Percentiles rank a stretch among this genome's conserved stretches.
Evolutionary conservation across 92 coral and sea anemone genomes (phyloP).

Genomic region (Chrysogorgia sp.): DNA sequence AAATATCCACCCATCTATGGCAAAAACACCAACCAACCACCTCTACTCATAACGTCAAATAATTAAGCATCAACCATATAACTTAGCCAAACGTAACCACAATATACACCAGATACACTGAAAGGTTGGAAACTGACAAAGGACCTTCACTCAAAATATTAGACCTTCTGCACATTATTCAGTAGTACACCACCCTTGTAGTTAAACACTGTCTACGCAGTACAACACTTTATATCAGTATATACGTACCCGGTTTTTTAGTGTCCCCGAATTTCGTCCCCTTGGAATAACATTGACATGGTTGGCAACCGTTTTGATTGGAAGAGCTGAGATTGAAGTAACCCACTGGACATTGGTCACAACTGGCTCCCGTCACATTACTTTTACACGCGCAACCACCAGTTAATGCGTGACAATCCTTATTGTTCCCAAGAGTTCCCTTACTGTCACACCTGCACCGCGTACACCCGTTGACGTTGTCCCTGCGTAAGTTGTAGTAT

Average conservation of each 20-base stretch:
- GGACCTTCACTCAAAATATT: too few relatives aligned
- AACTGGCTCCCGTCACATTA: slow-evolving; percentile 72
- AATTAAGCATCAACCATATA: too few relatives aligned
- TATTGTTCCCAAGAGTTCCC: slow-evolving; percentile 74
- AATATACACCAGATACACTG: too few relatives aligned
- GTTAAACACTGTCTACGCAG: neutral
- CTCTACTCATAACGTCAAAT: too few relatives aligned
- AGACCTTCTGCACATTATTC: neutral
- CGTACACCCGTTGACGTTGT: slow-evolving; percentile 77
- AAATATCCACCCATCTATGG: too few relatives aligned
- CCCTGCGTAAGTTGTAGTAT: slow-evolving; percentile 66
- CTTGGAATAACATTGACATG: slow-evolving; percentile 77
- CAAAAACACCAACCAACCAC: too few relatives aligned
- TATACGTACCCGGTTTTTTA: slow-evolving; percentile 58
- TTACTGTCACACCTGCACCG: slow-evolving; percentile 82
- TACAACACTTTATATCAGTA: neutral
- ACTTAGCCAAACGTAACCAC: too few relatives aligned
- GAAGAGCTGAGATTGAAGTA: slow-evolving; percentile 74
- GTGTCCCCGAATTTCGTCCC: slow-evolving; percentile 75
- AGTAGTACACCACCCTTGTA: neutral
- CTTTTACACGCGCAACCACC: slow-evolving; percentile 90
- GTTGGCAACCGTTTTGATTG: slow-evolving; percentile 83
- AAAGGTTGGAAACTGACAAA: too few relatives aligned
- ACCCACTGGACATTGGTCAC: slow-evolving; percentile 78
- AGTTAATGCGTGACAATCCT: slow-evolving; percentile 75